phyloP scores from a whole-genome alignment of 2,113 vertebrate genomes.

The Zootoca vivipara region DNA sequence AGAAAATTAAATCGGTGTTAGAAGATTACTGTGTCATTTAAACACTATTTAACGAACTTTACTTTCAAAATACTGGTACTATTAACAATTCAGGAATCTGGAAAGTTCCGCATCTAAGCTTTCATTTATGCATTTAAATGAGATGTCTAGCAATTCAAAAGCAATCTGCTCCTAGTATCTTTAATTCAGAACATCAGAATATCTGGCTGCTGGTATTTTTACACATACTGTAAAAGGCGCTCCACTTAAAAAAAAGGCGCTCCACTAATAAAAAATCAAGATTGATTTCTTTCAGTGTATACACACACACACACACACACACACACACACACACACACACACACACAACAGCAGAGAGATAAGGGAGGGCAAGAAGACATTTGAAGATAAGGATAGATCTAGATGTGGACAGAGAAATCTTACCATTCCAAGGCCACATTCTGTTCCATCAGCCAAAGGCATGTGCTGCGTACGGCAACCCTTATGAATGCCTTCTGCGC shows the following conservation, averaged over 20 bases:
- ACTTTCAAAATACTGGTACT: neutral
- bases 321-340: no score
- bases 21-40: neutral
- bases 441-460: slow-evolving; percentile 93
- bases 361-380: neutral
- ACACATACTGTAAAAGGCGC: neutral
- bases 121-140: neutral
- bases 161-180: neutral
- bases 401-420: slow-evolving; percentile 50
- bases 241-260: no score
- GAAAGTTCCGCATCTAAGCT: neutral
- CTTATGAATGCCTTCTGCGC: slow-evolving; percentile 88
- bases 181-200: neutral
- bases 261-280: no score
- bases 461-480: slow-evolving; percentile 97
- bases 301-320: no score
- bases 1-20: neutral
- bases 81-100: neutral
- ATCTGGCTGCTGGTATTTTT: neutral
- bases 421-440: slow-evolving; percentile 94
- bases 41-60: neutral
- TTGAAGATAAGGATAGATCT: neutral
- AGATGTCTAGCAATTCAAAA: neutral
- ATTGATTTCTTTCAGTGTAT: no score
- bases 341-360: no score